Conservation (phyloP, 2,113 vertebrate genomes). For the Pteruthius melanotis region DNA sequence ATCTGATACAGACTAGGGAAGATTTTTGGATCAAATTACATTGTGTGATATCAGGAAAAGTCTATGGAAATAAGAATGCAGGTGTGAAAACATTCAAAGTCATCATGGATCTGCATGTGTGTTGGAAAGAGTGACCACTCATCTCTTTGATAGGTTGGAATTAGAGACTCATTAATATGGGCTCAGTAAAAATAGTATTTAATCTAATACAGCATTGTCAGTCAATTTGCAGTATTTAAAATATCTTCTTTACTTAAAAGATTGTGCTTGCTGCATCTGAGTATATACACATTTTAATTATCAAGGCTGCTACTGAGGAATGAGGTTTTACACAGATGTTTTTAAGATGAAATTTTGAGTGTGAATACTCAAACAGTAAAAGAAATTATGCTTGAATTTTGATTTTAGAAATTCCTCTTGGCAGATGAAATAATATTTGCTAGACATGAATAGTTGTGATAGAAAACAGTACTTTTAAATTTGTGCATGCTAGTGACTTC, state of each 20-base stretch:
- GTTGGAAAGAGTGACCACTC: not conserved
- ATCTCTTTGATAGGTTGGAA: not conserved
- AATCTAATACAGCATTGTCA: not conserved
- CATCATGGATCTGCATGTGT: not conserved
- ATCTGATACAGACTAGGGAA: not conserved
- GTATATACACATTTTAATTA: not conserved
- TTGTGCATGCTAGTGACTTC: not conserved
- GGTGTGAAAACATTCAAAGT: not conserved
- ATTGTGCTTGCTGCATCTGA: not conserved
- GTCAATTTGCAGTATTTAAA: not conserved
- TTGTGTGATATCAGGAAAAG: not conserved
- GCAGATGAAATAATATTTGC: not conserved
- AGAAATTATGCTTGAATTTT: not conserved
- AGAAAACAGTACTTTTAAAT: not conserved
- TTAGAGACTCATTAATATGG: not conserved
- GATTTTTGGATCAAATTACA: not conserved
- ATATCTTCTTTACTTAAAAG: not conserved
- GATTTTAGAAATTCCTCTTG: not conserved
- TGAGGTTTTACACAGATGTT: not conserved
- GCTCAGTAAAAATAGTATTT: not conserved
- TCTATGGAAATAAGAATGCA: not conserved
- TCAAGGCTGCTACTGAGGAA: not conserved
- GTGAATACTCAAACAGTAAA: not conserved
- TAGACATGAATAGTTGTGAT: not conserved
- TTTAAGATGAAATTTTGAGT: not conserved